Base-by-base conservation (phyloP, 2,888 invertebrate species). In the Drosophila lutescens region DNA sequence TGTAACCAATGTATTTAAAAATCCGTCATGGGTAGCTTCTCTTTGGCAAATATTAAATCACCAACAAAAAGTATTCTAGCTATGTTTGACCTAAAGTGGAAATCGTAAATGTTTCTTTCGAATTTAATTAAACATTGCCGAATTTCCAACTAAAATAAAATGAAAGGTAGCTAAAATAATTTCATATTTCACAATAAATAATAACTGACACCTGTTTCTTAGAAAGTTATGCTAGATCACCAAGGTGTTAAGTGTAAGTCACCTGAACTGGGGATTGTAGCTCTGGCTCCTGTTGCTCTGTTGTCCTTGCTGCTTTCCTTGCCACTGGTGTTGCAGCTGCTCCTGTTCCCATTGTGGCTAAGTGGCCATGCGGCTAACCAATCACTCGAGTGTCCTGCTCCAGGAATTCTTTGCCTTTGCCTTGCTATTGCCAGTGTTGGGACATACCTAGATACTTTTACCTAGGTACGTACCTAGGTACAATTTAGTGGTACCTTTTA, bases 311-410 rank as follows among this genome's bases (percentile, higher is more conserved):
- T 23, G 12, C 43, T n/a, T 20, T 40, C 30, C 10, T 41, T 41
- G 32, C 41, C 7, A n/a, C 32, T 41, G 46, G n/a, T 61, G 41
- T 36, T 67, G 68, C 59, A 54, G 59, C 68, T 67, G 69, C 46
- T 68, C 50, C 44, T 41, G 36, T 53, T 69, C 61, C 50, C 47
- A 54, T 20, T 54, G 17, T 36, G 34, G 68, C 49, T 65, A 73
- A 78, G 78, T 78, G 78, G 78, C 70, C 65, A 55, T 79, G 77
- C 79, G 80, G 80, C 80, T 80, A 78, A 77, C 82, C 83, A 78
- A 77, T 80, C 83, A 79, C 54, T 78, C 59, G 55, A 75, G 55
- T 53, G 72, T 23, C 54, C 26, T 41, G 40, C 15, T 26, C 17
- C 47, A 20, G 13, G 47, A n/a, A 9, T 13, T 32, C 53, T 26